Evolutionary conservation across 2,888 invertebrate species (phyloP).

Genomic region (Brachyopa scutellaris): DNA sequence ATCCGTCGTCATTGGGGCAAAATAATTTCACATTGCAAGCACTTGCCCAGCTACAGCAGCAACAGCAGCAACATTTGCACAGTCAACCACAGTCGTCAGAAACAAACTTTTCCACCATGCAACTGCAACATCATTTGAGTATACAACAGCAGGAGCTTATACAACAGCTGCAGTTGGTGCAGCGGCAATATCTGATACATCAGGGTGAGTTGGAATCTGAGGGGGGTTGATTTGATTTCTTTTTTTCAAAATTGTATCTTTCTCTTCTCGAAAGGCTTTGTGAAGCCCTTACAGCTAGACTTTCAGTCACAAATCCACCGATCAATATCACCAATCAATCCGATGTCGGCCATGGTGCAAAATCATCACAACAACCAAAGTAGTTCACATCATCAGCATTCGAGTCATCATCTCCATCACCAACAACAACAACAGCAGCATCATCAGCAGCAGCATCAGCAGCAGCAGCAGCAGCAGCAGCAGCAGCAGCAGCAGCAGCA

Average conservation of each 20-base stretch:
- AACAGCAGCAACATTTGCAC: constrained; percentile 34
- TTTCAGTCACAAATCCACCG: constrained; percentile 73
- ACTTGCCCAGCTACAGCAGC: constrained; percentile 33
- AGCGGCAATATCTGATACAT: constrained; percentile 77
- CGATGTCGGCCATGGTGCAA: constrained; percentile 49
- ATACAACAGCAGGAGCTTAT: constrained; percentile 77
- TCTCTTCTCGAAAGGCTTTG: constrained; percentile 60
- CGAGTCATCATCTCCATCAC: constrained; percentile 44
- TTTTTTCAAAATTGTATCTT: neutral
- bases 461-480: constrained; percentile 13
- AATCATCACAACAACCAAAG: constrained; percentile 50
- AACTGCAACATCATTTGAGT: constrained; percentile 76
- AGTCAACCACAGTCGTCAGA: neutral
- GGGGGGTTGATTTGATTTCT: neutral
- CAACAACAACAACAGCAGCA: constrained; percentile 29
- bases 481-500: constrained; percentile 21
- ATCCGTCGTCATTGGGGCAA: constrained; percentile 1
- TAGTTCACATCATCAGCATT: constrained; percentile 46
- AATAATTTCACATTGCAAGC: constrained; percentile 33
- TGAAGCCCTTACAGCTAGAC: constrained; percentile 74
- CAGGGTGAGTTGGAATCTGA: constrained; percentile 73
- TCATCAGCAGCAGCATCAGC: constrained; percentile 23
- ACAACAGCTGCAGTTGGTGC: constrained; percentile 77
- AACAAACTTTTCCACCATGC: constrained; percentile 73
- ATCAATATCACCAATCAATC: constrained; percentile 67